Evolutionary conservation across 2,888 invertebrate genomes (phyloP), one percentile per base, ranked within the genome.

Genomic region (Lepas anatifera): DNA sequence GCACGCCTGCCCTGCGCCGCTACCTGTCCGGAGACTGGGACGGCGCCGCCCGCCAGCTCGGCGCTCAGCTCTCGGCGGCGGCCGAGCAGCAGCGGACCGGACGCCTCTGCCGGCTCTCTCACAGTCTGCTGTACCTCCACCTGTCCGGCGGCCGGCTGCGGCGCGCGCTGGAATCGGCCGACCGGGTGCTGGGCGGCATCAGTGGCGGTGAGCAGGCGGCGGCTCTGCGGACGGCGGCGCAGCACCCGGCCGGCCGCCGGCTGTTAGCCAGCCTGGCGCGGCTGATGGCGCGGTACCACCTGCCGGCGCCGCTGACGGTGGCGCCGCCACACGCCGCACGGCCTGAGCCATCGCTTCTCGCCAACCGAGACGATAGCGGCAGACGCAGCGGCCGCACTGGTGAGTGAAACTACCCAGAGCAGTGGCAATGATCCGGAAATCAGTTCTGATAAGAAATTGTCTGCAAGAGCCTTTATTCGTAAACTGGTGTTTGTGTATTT

Each of bases 81-180:
- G 22, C 35, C 25, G 8, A 6, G 22, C 32, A 8, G 22, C 18
- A 4, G 22, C 32, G 35, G 35, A 2, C 22, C 8, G 35, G 22
- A 35, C 58, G 58, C 22, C 32, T 25, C 58, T 32, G 18, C 22
- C 58, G 58, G 8, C 35, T 18, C 22, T 32, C 58, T 18, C 58
- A 32, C 58, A 25, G 58, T 10, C 35, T 58, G 58, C 35, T 58
- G 22, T 58, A 58, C 58, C 58, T 58, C 22, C 58, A 58, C 35
- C 32, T 58, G 58, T 7, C 35, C 58, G 58, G 58, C 32, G 58
- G 58, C 58, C 58, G 58, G 58, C 22, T 58, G 58, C 58, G 58
- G 58, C 58, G 13, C 29, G 58, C 58, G 18, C 35, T 58, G 58
- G 58, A 58, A 35, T 16, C 32, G 35, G 58, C 22, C 4, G 58